These are phyloP conservation scores for Allobates femoralis DNA, from an alignment of 2,797 vertebrate genomes.

Conservation along the genomic window DNA sequence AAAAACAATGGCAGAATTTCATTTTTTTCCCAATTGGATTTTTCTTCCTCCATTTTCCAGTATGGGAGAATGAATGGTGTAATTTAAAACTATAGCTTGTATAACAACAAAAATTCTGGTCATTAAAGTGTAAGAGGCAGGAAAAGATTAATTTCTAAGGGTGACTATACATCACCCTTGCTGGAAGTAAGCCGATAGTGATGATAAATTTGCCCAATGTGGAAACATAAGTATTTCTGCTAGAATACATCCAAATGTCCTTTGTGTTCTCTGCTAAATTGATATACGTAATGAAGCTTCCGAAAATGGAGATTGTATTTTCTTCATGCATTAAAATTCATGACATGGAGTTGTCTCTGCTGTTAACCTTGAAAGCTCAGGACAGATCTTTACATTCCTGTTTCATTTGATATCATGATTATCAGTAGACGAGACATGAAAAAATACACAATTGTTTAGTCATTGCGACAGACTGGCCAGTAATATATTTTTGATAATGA, in stretches of 20 bases:
- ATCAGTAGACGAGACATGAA: not conserved
- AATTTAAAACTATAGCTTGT: no score
- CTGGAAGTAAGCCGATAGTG: not conserved
- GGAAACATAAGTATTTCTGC: not conserved
- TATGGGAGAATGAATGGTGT: no score
- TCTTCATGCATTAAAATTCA: slow-evolving; percentile 28
- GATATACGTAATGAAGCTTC: not conserved
- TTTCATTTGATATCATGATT: not conserved
- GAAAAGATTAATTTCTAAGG: not conserved
- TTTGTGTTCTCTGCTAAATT: slow-evolving; percentile 17
- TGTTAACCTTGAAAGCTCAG: slow-evolving; percentile 13
- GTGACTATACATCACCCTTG: not conserved
- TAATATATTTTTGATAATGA: not conserved
- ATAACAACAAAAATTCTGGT: no score
- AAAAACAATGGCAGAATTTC: no score
- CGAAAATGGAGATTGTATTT: slow-evolving; percentile 10
- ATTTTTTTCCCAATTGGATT: no score
- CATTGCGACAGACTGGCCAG: not conserved
- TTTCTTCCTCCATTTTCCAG: no score
- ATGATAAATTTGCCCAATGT: not conserved
- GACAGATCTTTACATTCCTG: not conserved
- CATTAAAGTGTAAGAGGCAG: not conserved
- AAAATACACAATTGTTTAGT: not conserved
- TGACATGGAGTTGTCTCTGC: slow-evolving; percentile 8
- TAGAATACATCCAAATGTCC: not conserved